phyloP scores from a whole-genome alignment of 2,113 vertebrate species.

The Lepus americanus region DNA sequence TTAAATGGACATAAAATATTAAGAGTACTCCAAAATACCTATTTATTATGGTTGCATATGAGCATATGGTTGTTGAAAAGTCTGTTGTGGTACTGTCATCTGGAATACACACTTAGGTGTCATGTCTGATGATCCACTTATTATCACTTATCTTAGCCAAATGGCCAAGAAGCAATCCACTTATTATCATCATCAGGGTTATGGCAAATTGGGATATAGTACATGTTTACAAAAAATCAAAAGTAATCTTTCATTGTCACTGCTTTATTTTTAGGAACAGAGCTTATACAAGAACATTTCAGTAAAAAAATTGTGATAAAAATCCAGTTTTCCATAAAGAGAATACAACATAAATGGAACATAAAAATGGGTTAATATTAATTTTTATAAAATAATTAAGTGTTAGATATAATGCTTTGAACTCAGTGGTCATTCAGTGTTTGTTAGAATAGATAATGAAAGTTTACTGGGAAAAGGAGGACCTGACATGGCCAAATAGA shows the following conservation, averaged over 20 bases:
- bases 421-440: not conserved
- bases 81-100: not conserved
- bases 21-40: slow-evolving; percentile 18
- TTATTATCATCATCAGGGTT: not conserved
- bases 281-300: not conserved
- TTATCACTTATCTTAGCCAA: not conserved
- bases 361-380: not conserved
- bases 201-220: not conserved
- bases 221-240: not conserved
- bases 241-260: not conserved
- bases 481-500: no score
- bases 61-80: not conserved
- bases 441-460: not conserved
- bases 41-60: slow-evolving; percentile 25
- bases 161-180: not conserved
- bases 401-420: not conserved
- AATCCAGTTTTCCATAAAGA: not conserved
- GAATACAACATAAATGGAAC: not conserved
- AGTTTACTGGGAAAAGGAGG: not conserved
- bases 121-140: not conserved
- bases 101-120: not conserved
- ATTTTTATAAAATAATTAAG: not conserved
- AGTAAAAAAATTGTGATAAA: not conserved
- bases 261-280: not conserved
- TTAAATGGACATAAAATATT: slow-evolving; percentile 25